These are phyloP conservation scores for Pseudanteris insignis DNA, from an alignment of 2,888 invertebrate species.

Conservation along the genomic window DNA sequence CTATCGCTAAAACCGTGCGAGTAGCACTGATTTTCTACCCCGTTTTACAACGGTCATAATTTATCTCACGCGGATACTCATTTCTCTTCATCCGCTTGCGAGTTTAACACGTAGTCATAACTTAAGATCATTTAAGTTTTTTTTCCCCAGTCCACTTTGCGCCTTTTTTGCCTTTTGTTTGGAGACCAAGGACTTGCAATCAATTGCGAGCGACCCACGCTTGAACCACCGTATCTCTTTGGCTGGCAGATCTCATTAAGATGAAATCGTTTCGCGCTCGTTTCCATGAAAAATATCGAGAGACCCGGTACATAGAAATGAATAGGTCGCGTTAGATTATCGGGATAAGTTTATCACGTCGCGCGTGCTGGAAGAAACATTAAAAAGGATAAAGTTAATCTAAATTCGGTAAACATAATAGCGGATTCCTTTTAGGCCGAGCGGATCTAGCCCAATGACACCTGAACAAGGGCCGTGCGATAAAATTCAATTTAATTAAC, in stretches of 20 bases:
- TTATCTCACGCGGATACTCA: conserved; percentile 15
- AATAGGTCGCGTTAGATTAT: conserved; percentile 34
- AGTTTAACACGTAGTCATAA: conserved; percentile 9
- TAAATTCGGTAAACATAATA: conserved; percentile 38
- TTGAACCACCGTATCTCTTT: conserved; percentile 41
- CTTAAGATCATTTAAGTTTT: conserved; percentile 27
- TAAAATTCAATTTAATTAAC: conserved; percentile 15
- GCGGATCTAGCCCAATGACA: background rate
- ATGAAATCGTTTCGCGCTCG: conserved; percentile 41
- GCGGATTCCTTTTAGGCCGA: conserved; percentile 8
- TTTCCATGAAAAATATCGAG: conserved; percentile 41
- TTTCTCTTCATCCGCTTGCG: conserved; percentile 11
- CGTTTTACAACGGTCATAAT: conserved; percentile 18
- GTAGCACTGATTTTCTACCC: background rate
- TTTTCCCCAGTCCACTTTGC: conserved; percentile 1
- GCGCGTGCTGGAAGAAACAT: conserved; percentile 15
- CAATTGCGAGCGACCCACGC: conserved; percentile 35
- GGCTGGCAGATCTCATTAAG: conserved; percentile 41
- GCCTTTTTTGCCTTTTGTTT: conserved; percentile 18
- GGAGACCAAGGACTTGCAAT: conserved; percentile 30
- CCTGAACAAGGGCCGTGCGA: conserved; percentile 4
- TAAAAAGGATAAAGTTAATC: conserved; percentile 35
- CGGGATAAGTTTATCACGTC: conserved; percentile 35
- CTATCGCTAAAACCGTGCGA: no score
- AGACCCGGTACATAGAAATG: conserved; percentile 27